A percentile compares a stretch with the other conserved stretches of the same genome.
These are phyloP conservation scores for Gallinago media DNA, from an alignment of 2,113 vertebrate genomes.

Conservation along the genomic window DNA sequence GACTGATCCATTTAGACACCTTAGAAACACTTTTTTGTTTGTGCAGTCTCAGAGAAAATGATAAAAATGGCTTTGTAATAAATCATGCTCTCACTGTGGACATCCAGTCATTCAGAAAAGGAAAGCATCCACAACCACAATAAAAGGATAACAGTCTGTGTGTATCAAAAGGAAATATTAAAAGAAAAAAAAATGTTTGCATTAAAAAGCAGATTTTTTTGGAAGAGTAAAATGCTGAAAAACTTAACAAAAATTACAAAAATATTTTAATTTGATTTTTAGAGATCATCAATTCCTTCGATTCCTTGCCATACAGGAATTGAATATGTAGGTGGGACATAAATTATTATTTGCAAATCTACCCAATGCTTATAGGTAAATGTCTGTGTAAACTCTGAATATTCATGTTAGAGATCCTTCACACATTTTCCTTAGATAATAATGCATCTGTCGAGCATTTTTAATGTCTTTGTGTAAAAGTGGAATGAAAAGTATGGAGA, in stretches of 20 bases:
- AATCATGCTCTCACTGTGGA: neutral
- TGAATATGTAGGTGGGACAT: fast-evolving
- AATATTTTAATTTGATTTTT: neutral
- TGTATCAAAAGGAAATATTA: neutral
- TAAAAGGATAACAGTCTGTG: neutral
- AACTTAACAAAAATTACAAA: neutral
- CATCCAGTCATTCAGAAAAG: neutral
- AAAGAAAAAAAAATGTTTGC: neutral
- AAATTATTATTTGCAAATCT: neutral
- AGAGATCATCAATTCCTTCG: neutral
- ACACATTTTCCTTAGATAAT: neutral
- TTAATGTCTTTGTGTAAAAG: neutral
- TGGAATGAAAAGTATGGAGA: neutral
- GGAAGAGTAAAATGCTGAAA: neutral
- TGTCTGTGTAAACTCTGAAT: neutral
- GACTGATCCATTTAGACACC: neutral
- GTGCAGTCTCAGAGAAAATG: neutral
- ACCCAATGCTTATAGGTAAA: neutral
- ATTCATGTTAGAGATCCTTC: neutral
- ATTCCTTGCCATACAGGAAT: neutral
- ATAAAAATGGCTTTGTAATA: neutral
- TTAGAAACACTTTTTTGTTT: neutral
- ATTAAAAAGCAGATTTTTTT: neutral
- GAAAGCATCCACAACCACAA: neutral
- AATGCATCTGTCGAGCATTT: neutral